Conservation (phyloP, 2,888 invertebrate species). For the Pollenia griseotomentosa region DNA sequence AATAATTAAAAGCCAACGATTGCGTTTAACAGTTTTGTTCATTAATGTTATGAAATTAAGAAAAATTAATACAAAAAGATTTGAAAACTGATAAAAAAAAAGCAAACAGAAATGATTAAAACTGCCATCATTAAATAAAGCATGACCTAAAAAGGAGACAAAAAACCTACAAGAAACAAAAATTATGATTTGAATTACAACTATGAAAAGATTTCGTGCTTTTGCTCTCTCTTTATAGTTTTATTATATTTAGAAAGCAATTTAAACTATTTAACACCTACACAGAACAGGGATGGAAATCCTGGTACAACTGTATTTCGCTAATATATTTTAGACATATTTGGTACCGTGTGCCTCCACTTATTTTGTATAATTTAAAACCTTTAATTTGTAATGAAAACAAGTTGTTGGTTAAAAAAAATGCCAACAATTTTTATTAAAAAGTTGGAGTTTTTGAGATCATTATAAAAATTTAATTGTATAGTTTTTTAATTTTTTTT, state of each 20-base stretch:
- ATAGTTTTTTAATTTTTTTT: too few relatives aligned
- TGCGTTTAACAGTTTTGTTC: constrained; percentile 10
- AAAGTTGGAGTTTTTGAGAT: too few relatives aligned
- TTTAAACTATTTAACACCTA: constrained; percentile 10
- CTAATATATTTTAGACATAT: too few relatives aligned
- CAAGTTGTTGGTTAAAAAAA: too few relatives aligned
- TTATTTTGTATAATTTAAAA: too few relatives aligned
- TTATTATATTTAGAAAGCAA: not conserved
- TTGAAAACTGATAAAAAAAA: not conserved
- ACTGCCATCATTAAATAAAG: constrained; percentile 18
- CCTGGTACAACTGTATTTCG: too few relatives aligned
- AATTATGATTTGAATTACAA: not conserved
- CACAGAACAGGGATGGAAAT: not conserved
- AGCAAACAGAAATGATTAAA: constrained; percentile 1
- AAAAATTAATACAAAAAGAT: not conserved
- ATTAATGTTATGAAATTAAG: constrained; percentile 6
- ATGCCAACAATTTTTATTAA: too few relatives aligned
- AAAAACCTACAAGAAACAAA: not conserved
- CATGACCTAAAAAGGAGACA: constrained; percentile 27
- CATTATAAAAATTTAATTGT: too few relatives aligned
- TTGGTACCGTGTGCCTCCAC: too few relatives aligned
- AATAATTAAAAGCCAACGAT: constrained; percentile 36
- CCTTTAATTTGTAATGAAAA: too few relatives aligned
- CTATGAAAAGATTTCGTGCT: not conserved
- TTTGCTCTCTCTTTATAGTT: not conserved